Evolutionary conservation across 2,888 invertebrate genomes (phyloP), one percentile per base, ranked within the genome.

Genomic region (Prenolepis imparis): DNA sequence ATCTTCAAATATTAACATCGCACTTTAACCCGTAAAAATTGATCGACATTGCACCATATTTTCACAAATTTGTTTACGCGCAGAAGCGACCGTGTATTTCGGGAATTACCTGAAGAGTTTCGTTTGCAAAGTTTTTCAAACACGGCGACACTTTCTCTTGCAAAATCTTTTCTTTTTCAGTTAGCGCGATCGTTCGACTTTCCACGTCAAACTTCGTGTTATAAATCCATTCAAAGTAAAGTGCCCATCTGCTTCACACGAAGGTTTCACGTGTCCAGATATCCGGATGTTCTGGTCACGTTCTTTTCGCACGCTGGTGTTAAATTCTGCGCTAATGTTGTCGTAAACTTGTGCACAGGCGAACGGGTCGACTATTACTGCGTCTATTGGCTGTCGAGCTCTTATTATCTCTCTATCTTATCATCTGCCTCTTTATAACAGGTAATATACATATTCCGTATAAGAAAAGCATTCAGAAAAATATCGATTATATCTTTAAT

Each of bases 371-470:
- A 64, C 11, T 61, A 63, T 82, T 73, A 84, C 84, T 84, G 28
- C 28, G 44, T 21, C 68, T 80, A 82, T 72, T 55, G n/a, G 36
- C 1, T 57, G 15, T 15, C 36, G 32, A n/a, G n/a, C 57, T 28
- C 57, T 28, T 59, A 32, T 66, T 82, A 57, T 84, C 63, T 83
- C 41, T 8, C 67, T 75, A 77, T 73, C 78, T 89, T 89, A 89
- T 89, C 89, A 63, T 39, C 72, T 15, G 32, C 39, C 57, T 73
- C 21, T 73, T 21, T 61, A n/a, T n/a, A 48, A 24, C 52, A 63
- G 15, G 11, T 48, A 36, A 39, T 39, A 24, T 18, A 36, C 6
- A 18, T 18, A 39, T 66, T 12, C 18, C 36, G 36, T 72, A 68
- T 48, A 6, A 52, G 6, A 48, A 48, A 18, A 48, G 21, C 55